These are phyloP conservation scores for Balaenoptera acutorostrata DNA, from an alignment of 2,113 vertebrate species.

Conservation along the genomic window DNA sequence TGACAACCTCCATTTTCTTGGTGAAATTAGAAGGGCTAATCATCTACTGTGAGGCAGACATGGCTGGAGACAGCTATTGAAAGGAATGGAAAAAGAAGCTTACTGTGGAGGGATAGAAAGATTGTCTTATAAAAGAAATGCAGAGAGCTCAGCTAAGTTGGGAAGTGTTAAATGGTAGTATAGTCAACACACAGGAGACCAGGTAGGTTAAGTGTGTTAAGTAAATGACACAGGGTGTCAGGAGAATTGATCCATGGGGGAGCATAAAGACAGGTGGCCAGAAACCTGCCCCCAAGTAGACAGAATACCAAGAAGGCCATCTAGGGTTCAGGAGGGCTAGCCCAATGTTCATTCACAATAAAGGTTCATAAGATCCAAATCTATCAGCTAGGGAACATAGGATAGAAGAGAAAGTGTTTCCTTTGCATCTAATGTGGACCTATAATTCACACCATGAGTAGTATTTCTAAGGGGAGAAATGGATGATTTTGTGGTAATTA, in stretches of 20 bases:
- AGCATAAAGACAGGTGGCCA: background rate
- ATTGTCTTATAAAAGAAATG: conserved; percentile 5
- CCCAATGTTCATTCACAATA: background rate
- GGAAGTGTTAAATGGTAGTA: background rate
- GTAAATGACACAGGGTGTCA: background rate
- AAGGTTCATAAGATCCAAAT: background rate
- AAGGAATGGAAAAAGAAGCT: background rate
- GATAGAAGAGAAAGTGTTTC: background rate
- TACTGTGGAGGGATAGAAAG: background rate
- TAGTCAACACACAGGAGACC: background rate
- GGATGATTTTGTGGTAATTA: background rate
- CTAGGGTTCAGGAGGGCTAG: background rate
- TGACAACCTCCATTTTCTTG: background rate
- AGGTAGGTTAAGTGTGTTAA: background rate
- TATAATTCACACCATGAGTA: background rate
- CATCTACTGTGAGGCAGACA: background rate
- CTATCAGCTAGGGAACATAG: background rate
- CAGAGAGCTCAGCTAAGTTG: background rate
- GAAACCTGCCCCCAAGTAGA: background rate
- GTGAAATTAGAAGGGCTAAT: background rate
- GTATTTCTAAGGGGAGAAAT: background rate
- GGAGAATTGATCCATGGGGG: background rate
- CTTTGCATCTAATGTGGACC: background rate
- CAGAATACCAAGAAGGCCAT: background rate
- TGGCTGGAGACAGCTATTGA: background rate